Percentiles rank a stretch among this genome's conserved stretches.
phyloP scores from a whole-genome alignment of 2,113 vertebrate species.

The Philantomba maxwellii region DNA sequence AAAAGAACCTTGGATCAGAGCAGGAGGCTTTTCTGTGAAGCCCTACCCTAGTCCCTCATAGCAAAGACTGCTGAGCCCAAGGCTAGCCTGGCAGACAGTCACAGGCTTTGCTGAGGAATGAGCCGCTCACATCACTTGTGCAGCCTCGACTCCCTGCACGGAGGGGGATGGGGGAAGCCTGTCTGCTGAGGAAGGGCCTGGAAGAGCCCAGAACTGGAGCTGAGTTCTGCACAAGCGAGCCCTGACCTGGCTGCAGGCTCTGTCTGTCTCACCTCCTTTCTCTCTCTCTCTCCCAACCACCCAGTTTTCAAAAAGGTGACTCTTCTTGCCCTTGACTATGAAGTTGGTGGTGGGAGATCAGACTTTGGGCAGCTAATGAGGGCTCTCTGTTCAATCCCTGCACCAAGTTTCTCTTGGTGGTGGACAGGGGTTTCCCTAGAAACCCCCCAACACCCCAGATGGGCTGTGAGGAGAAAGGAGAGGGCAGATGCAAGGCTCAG shows the following conservation, averaged over 20 bases:
- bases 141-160: neutral
- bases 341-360: neutral
- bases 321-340: neutral
- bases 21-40: neutral
- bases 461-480: neutral
- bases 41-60: neutral
- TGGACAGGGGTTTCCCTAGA: neutral
- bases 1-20: neutral
- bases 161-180: too few species aligned
- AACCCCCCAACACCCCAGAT: rapidly evolving
- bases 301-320: neutral
- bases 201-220: neutral
- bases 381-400: neutral
- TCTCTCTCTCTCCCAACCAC: too few species aligned
- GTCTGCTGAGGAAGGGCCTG: neutral
- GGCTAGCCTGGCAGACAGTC: neutral
- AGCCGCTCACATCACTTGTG: neutral
- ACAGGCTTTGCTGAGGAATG: neutral
- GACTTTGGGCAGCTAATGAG: neutral
- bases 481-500: neutral
- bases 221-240: neutral
- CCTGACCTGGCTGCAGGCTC: neutral
- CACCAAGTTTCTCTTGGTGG: neutral
- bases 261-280: neutral
- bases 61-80: neutral